phyloP scores from a whole-genome alignment of 1,140 invertebrate species.

The Drosophila sproati region DNA sequence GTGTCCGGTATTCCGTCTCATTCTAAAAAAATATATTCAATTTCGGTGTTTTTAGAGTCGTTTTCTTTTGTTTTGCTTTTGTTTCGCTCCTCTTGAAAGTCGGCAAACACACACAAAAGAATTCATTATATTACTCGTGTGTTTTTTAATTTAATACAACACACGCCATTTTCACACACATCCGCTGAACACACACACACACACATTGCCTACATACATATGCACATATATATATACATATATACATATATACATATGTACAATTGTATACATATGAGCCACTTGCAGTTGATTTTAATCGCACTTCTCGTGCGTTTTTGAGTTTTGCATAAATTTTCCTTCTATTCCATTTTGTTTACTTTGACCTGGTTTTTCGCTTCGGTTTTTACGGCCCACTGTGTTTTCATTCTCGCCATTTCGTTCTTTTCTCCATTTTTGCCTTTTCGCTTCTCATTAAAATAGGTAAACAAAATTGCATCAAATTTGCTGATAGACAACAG shows the following conservation, averaged over 20 bases:
- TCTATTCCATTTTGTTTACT: slow-evolving; percentile 77
- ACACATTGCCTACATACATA: slow-evolving; percentile 4
- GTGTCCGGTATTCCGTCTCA: slow-evolving; percentile 52
- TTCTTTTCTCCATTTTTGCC: slow-evolving; percentile 28
- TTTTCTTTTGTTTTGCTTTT: slow-evolving; percentile 33
- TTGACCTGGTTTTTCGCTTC: slow-evolving; percentile 74
- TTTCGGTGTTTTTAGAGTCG: background rate
- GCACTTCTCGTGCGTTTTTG: slow-evolving; percentile 73
- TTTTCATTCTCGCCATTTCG: slow-evolving; percentile 43
- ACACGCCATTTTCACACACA: slow-evolving; percentile 71
- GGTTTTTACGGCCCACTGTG: slow-evolving; percentile 53
- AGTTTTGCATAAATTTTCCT: slow-evolving; percentile 80
- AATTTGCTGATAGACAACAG: slow-evolving; percentile 81
- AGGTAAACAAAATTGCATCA: slow-evolving; percentile 82
- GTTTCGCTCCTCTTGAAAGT: slow-evolving; percentile 35
- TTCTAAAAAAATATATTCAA: slow-evolving; percentile 5
- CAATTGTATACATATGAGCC: slow-evolving; percentile 42
- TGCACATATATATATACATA: background rate
- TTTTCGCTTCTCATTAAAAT: slow-evolving; percentile 77
- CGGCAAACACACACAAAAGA: slow-evolving; percentile 75
- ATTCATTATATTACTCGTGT: slow-evolving; percentile 79
- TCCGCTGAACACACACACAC: slow-evolving; percentile 28
- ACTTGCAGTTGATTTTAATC: slow-evolving; percentile 68
- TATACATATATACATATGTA: background rate
- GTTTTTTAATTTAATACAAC: slow-evolving; percentile 82